Base-by-base conservation (phyloP, 2,797 vertebrate species). In the Pelodytes ibericus region DNA sequence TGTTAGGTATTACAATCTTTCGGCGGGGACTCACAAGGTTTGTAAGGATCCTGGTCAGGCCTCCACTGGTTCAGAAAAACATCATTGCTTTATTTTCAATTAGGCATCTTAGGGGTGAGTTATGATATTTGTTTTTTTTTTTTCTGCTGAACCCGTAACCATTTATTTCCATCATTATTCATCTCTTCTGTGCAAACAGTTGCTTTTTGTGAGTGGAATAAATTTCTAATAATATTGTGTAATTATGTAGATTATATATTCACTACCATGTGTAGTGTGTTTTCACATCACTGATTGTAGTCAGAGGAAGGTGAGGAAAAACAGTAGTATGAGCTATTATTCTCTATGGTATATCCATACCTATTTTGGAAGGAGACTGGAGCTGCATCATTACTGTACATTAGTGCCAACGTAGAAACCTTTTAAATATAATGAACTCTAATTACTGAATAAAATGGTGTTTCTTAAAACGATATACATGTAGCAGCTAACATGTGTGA, bases 361-460 rank as follows among this genome's bases (percentile, higher is more conserved):
- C 22, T 56, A 11, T 36, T 36, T 72, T 63, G 49, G 30, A 39
- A 65, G 11, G 11, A 39, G 18, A 26, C 26, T 31, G 25, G 30
- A 29, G 31, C 39, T 44, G 51, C 51, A 65, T 74, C 33, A 65
- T 74, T 74, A 73, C 3, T 57, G 62, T 74, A 9, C 63, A 74
- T 74, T 67, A 66, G 33, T 33, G 22, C 18, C 15, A 33, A 24
- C 57, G 16, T 58, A 20, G 25, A 74, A n/a, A 20, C 27, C 44
- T 63, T 51, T 56, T 41, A n/a, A n/a, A 36, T 41, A 73, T 73
- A 36, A 57, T 64, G 33, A 51, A 5, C 24, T 25, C 9, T 63
- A 53, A 62, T 41, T 53, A 47, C 20, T 16, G 25, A 8, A 53
- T 61, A 67, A 31, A 51, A 67, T 31, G 8, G 9, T 30, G 49